Base-by-base conservation (phyloP, 2,888 invertebrate genomes). In the Trichopria drosophilae region DNA sequence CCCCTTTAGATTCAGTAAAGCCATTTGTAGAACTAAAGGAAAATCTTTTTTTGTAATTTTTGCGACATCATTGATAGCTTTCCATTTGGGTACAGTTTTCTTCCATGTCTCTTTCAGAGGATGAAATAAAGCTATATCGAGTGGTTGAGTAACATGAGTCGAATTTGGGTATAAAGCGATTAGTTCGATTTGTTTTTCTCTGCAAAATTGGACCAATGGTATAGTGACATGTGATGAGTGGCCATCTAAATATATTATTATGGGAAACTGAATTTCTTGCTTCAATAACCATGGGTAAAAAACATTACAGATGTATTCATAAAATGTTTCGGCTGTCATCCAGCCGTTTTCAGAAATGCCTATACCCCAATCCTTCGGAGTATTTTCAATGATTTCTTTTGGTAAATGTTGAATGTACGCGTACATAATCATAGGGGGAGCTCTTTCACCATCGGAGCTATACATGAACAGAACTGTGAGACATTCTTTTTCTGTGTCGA, bases 401-500 rank as follows among this genome's bases (percentile, higher is more conserved):
- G 51, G 45, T 10, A 45, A 23, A 26, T 40, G 19, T 29, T 36
- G 26, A 42, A 26, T 35, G 16, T 40, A 53, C 18, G 22, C 6
- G 23, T 36, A 49, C 43, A 53, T 28, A 6, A 53, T 12, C 49
- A 53, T 53, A 1, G 48, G 53, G 7, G 53, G 35, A 34, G 39
- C 40, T 34, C 44, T 34, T 13, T 4, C 34, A 23, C 49, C 53
- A 26, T 40, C 15, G 19, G 44, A 47, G 15, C 42, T 43, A 19
- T 45, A 53, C 49, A 49, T 49, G 12, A 39, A 53, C 22, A 50
- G 39, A 29, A 45, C 46, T 16, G 37, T 55, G 6, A 49, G 28
- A n/a, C 12, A 20, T 40, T 35, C 45, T 42, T 47, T 46, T 3
- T 13, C 26, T 16, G n/a, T 15, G 41, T 54, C 43, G 18, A 20